A percentile compares a stretch with the other conserved stretches of the same genome.
These are phyloP conservation scores for Gambusia holbrooki DNA, from an alignment of 2,113 vertebrate species.

Conservation along the genomic window DNA sequence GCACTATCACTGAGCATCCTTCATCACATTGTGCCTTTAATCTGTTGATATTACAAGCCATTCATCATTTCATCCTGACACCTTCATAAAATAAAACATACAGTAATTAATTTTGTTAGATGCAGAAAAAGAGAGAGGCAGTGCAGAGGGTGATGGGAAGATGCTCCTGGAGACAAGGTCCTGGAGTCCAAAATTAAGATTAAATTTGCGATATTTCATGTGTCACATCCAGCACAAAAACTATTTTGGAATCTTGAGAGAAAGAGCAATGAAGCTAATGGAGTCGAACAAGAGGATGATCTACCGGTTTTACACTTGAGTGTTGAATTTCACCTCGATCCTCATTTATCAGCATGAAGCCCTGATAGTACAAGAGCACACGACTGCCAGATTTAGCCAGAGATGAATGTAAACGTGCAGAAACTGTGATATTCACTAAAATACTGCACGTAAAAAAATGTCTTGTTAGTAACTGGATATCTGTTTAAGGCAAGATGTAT, in stretches of 20 bases:
- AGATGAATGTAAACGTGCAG: conserved; percentile 25
- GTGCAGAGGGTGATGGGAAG: conserved; percentile 42
- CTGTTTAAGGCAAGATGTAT: conserved; percentile 2
- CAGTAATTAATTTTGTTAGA: conserved; percentile 87
- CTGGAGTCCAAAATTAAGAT: conserved; percentile 58
- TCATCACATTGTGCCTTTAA: conserved; percentile 75
- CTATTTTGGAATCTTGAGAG: conserved; percentile 36
- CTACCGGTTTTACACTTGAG: conserved; percentile 76
- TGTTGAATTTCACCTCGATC: conserved; percentile 56
- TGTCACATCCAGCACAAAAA: conserved; percentile 40
- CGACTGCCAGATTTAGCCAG: conserved; percentile 16
- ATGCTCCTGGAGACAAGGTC: conserved; percentile 34
- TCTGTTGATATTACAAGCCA: conserved; percentile 85
- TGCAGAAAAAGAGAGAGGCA: conserved; percentile 34
- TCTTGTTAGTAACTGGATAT: conserved; percentile 1
- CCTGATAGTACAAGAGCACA: not conserved
- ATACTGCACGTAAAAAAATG: conserved; percentile 5
- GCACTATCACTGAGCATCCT: conserved; percentile 59
- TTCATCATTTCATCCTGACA: conserved; percentile 86
- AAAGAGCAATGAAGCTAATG: conserved; percentile 61
- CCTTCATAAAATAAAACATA: conserved; percentile 85
- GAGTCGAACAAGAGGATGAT: conserved; percentile 78
- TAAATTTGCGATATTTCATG: conserved; percentile 46
- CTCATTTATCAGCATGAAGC: conserved; percentile 42
- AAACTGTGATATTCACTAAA: conserved; percentile 7